Conservation (phyloP, 2,888 invertebrate genomes). For the Oeneis ivallda region DNA sequence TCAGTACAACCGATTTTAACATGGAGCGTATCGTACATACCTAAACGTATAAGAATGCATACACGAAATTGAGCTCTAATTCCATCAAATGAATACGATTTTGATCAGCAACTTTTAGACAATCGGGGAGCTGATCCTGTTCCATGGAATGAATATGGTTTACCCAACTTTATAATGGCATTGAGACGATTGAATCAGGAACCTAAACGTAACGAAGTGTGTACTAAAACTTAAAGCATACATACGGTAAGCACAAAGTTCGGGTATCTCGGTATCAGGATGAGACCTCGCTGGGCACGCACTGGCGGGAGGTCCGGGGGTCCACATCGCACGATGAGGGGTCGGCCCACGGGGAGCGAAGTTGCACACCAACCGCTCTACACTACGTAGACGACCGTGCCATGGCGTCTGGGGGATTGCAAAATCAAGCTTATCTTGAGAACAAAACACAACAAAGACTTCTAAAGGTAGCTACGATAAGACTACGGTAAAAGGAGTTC, state of each 20-base stretch:
- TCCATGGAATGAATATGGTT: not conserved
- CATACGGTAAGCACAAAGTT: conserved; percentile 66
- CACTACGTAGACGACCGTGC: conserved; percentile 59
- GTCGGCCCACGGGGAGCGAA: conserved; percentile 64
- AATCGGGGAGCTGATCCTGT: too few species aligned
- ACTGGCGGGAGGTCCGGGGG: conserved; percentile 51
- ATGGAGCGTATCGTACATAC: too few species aligned
- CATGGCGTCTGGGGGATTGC: conserved; percentile 43
- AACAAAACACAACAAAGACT: not conserved
- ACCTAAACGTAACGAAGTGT: too few species aligned
- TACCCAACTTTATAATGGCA: not conserved
- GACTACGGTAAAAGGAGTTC: too few species aligned
- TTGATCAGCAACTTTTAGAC: too few species aligned
- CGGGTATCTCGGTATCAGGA: conserved; percentile 45
- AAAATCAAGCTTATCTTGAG: too few species aligned
- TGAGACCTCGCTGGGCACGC: conserved; percentile 56
- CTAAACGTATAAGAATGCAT: too few species aligned
- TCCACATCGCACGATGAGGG: conserved; percentile 54
- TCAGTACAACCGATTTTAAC: too few species aligned
- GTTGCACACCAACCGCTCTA: conserved; percentile 73
- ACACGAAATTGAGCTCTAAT: too few species aligned
- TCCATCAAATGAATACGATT: too few species aligned
- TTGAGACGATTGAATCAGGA: too few species aligned
- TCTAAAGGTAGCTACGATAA: not conserved
- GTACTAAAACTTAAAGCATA: conserved; percentile 31